Base-by-base conservation (phyloP, 2,888 invertebrate species). In the Hofmannophila pseudospretella region DNA sequence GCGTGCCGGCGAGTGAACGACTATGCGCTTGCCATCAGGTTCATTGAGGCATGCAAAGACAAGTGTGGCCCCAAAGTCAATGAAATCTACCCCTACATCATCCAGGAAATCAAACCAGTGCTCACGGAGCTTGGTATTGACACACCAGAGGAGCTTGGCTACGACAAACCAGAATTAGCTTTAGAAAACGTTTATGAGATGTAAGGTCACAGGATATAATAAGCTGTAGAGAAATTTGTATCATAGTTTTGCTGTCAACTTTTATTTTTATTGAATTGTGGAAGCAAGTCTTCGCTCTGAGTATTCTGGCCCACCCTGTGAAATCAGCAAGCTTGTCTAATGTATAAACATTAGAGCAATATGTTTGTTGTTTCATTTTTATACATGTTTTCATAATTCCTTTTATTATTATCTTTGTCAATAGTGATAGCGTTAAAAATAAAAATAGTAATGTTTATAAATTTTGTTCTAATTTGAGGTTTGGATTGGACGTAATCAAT, bases 1-100 rank as follows among this genome's bases (percentile, higher is more conserved):
- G 99, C 99, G 0, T 97, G 97, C 81, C 92, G 99, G 53, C 90
- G 96, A 56, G 90, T 98, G 2, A 98, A 99, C 69, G 99, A 99
- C 75, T 96, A 93, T 67, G 94, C 99, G 0, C 88, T 99, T 13
- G 95, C 97, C 13, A 90, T 97, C 13, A 93, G 99, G 81, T 96
- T 96, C 75, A 78, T 99, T 41, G 99, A 99, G 80, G 92, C 95
- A 2, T 89, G 97, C 58, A 96, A 95, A 86, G 91, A 93, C 57
- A 98, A 98, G 73, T 96, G 96, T 59, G 96, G 95, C 4, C 63
- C 74, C 36, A 89, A 91, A 54, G 90, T 90, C 2, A 89, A 90
- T 10, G 92, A 93, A 73, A 93, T 96, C 54, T 97, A 95, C 65
- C 96, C 96, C 0, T 97, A 95, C 74, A 88, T 97, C 47, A 77